Conservation (phyloP, 2,113 vertebrate genomes). For the Sigmodon hispidus region DNA sequence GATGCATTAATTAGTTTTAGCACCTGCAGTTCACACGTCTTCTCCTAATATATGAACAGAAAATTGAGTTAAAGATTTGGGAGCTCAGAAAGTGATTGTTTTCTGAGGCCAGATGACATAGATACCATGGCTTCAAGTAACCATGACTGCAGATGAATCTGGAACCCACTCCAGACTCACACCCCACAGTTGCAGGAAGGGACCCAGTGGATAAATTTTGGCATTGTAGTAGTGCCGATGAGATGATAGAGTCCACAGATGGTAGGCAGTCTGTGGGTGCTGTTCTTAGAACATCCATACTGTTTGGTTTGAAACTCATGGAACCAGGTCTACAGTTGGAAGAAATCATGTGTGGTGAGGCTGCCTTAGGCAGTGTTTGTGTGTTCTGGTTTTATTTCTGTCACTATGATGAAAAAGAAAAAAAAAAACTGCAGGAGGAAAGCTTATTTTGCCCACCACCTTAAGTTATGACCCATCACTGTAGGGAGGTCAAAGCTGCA, state of each 20-base stretch:
- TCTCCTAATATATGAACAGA: slow-evolving; percentile 26
- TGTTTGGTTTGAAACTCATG: background rate
- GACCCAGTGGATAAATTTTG: background rate
- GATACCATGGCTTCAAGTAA: background rate
- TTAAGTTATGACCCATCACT: background rate
- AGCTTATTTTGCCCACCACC: background rate
- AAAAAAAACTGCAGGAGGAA: too few relatives aligned
- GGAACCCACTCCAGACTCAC: background rate
- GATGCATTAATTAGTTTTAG: slow-evolving; percentile 52
- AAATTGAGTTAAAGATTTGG: slow-evolving; percentile 35
- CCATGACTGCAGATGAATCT: background rate
- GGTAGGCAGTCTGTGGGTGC: too few relatives aligned
- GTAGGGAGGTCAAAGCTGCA: background rate
- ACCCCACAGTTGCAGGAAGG: background rate
- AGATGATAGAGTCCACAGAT: background rate
- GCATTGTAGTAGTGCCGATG: background rate
- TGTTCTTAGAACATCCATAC: background rate
- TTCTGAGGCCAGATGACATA: background rate
- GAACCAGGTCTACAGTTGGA: background rate
- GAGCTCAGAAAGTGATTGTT: slow-evolving; percentile 23
- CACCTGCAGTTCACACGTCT: slow-evolving; percentile 43
- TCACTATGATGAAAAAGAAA: background rate
- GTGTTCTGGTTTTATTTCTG: background rate
- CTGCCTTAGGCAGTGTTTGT: background rate
- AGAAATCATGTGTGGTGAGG: background rate